A percentile compares a stretch with the other conserved stretches of the same genome.
These are phyloP conservation scores for Xenus cinereus DNA, from an alignment of 2,113 vertebrate genomes.

Conservation along the genomic window DNA sequence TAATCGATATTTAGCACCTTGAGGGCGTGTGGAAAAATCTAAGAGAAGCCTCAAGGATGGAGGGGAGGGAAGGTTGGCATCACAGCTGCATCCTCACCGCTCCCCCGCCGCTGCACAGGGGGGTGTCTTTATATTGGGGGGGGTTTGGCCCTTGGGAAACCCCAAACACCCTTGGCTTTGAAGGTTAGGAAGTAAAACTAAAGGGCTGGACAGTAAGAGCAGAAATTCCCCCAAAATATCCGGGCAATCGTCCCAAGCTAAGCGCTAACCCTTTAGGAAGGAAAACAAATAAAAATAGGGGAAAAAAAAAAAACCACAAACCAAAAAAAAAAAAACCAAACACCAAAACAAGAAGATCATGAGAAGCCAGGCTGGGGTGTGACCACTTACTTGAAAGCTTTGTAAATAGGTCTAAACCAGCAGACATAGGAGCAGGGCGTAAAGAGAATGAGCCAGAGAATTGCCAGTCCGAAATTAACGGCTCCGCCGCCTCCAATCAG, in stretches of 20 bases:
- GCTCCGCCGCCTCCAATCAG: constrained; percentile 96
- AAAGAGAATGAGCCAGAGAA: constrained; percentile 99
- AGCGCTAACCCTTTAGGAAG: neutral
- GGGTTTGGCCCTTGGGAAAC: neutral
- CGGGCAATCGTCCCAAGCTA: neutral
- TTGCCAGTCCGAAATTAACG: constrained; percentile 96
- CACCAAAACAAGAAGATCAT: neutral
- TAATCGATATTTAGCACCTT: neutral
- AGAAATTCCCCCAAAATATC: neutral
- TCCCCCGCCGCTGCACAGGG: accelerated
- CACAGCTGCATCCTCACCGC: neutral
- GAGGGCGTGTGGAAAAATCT: accelerated
- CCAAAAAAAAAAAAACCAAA: too few species aligned
- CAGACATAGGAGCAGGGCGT: constrained; percentile 98
- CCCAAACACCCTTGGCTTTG: neutral
- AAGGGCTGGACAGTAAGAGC: neutral
- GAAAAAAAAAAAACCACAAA: too few species aligned
- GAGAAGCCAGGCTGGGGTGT: constrained; percentile 1
- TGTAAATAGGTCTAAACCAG: constrained; percentile 99
- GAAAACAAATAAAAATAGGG: neutral
- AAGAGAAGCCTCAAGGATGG: neutral
- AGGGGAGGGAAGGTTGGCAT: neutral
- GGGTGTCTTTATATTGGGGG: neutral
- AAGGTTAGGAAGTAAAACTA: neutral
- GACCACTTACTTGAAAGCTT: constrained; percentile 94